Conservation (phyloP, 2,113 vertebrate species). For the Stegostoma tigrinum region DNA sequence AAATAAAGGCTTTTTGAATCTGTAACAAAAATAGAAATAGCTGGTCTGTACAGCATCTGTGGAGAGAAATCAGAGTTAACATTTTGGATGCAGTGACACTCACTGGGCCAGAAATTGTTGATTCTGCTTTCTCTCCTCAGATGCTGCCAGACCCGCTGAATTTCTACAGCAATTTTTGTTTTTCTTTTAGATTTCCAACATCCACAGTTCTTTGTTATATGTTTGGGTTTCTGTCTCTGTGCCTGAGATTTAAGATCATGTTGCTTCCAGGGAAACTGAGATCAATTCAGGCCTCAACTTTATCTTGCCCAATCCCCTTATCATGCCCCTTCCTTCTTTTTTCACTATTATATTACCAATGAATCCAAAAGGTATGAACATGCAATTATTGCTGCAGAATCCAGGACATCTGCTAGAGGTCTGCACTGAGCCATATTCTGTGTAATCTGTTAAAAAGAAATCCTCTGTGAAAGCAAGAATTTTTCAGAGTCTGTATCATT, state of each 20-base stretch:
- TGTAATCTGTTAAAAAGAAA: slow-evolving; percentile 54
- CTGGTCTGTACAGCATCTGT: too few relatives aligned
- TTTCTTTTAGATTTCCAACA: too few relatives aligned
- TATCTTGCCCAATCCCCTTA: background rate
- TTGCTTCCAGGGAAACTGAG: background rate
- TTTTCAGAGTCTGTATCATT: background rate
- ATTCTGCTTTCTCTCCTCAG: too few relatives aligned
- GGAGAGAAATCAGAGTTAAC: too few relatives aligned
- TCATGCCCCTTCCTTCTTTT: background rate
- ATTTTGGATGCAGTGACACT: too few relatives aligned
- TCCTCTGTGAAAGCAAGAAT: too few relatives aligned
- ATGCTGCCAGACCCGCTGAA: too few relatives aligned
- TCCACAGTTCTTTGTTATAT: too few relatives aligned
- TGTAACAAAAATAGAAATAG: too few relatives aligned
- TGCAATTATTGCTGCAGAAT: slow-evolving; percentile 50
- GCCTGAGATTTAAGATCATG: background rate
- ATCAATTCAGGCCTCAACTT: background rate
- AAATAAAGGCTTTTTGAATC: background rate
- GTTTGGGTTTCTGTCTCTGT: background rate
- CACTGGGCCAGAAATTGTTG: too few relatives aligned
- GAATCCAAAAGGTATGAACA: slow-evolving; percentile 61
- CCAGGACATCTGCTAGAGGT: slow-evolving; percentile 56
- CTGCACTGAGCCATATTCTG: slow-evolving; percentile 59
- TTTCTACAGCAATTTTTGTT: too few relatives aligned
- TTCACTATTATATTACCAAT: slow-evolving; percentile 57